These are phyloP conservation scores for Heliconius hewitsoni DNA, from an alignment of 1,140 invertebrate species.

Conservation along the genomic window DNA sequence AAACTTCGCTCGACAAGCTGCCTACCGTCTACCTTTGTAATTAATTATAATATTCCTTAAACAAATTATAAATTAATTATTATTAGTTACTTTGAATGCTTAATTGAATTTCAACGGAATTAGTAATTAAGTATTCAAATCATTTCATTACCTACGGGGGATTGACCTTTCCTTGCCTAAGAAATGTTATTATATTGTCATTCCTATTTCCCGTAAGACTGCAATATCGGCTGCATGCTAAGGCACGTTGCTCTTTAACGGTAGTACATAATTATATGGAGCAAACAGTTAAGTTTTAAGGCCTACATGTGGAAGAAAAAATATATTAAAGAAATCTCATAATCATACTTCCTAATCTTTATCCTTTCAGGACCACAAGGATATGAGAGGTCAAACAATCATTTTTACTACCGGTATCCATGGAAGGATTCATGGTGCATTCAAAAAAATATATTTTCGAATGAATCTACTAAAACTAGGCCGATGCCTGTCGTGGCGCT, in stretches of 20 bases:
- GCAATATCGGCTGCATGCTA: conserved; percentile 25
- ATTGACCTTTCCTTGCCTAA: conserved; percentile 65
- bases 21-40: no score
- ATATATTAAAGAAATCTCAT: no score
- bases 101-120: background rate
- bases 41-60: background rate
- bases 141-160: conserved; percentile 1
- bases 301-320: background rate
- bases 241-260: conserved; percentile 32
- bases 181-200: conserved; percentile 70
- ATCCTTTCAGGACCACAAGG: no score
- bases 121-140: background rate
- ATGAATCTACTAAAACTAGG: no score
- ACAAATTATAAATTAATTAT: background rate
- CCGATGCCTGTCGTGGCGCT: no score
- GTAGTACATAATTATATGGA: background rate
- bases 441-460: no score
- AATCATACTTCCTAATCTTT: no score
- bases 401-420: no score
- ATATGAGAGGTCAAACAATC: no score
- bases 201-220: conserved; percentile 58
- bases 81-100: background rate
- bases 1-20: background rate
- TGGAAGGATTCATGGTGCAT: no score
- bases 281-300: conserved; percentile 10